Percentiles rank a stretch among this genome's conserved stretches.
phyloP scores from a whole-genome alignment of 2,113 vertebrate genomes.

The Lepus europaeus region DNA sequence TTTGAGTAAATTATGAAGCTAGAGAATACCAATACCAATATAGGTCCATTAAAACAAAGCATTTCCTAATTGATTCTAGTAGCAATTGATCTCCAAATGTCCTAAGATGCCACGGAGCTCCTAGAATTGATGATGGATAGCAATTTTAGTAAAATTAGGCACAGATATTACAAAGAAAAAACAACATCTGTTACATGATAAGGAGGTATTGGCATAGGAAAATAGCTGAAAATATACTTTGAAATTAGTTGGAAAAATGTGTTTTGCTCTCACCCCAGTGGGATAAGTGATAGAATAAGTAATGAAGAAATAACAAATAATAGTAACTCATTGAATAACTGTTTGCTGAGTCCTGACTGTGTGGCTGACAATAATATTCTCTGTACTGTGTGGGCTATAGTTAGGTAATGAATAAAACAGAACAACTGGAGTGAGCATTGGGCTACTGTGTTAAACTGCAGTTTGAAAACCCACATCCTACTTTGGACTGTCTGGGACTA shows the following conservation, averaged over 20 bases:
- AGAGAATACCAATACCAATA: conserved; percentile 65
- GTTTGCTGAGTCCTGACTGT: neutral
- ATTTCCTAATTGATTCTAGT: conserved; percentile 68
- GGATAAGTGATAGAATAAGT: conserved; percentile 30
- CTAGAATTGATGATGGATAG: conserved; percentile 75
- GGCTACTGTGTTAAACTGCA: too few species aligned
- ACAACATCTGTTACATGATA: conserved; percentile 68
- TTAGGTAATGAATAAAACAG: neutral
- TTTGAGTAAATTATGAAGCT: conserved; percentile 60
- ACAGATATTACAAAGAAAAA: conserved; percentile 67
- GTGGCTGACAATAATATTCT: neutral
- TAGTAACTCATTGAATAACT: neutral
- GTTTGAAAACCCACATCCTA: too few species aligned
- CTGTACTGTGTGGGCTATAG: neutral
- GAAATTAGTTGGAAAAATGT: conserved; percentile 34
- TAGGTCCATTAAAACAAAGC: conserved; percentile 71
- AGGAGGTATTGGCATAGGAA: conserved; percentile 64
- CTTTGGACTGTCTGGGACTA: too few species aligned
- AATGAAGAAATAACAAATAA: conserved; percentile 36
- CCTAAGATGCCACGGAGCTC: conserved; percentile 70
- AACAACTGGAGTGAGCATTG: neutral
- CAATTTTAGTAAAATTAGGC: conserved; percentile 74
- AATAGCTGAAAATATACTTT: conserved; percentile 66
- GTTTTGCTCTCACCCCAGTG: neutral
- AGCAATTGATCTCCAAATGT: conserved; percentile 80